Conservation (phyloP, 2,113 vertebrate genomes). For the Gorilla gorilla region DNA sequence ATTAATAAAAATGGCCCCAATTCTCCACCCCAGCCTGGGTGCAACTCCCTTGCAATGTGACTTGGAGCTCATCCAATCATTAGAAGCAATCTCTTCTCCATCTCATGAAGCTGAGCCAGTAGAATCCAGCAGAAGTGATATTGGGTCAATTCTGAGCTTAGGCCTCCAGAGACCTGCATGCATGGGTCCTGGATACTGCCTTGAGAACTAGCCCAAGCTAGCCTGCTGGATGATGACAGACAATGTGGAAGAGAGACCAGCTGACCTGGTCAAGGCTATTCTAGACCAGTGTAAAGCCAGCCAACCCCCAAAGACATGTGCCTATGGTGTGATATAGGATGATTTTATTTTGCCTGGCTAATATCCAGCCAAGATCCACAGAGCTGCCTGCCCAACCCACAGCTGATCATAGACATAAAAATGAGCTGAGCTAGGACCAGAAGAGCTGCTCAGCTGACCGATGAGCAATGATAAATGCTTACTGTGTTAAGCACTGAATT, state of each 20-base stretch:
- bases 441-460: neutral
- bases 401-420: neutral
- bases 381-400: neutral
- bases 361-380: neutral
- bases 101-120: neutral
- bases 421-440: neutral
- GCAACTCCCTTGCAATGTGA: neutral
- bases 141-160: no score
- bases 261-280: neutral
- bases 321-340: neutral
- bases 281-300: neutral
- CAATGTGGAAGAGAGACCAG: neutral
- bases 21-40: neutral
- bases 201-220: neutral
- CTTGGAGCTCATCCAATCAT: neutral
- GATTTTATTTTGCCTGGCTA: neutral
- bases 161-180: neutral
- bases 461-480: neutral
- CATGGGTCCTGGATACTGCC: neutral
- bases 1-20: neutral
- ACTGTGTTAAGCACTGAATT: neutral
- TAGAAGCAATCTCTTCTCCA: neutral
- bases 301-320: neutral
- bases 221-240: neutral
- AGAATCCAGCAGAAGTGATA: neutral